Conservation (phyloP, 2,888 invertebrate species). For the Rhimphoctona megacephalus region DNA sequence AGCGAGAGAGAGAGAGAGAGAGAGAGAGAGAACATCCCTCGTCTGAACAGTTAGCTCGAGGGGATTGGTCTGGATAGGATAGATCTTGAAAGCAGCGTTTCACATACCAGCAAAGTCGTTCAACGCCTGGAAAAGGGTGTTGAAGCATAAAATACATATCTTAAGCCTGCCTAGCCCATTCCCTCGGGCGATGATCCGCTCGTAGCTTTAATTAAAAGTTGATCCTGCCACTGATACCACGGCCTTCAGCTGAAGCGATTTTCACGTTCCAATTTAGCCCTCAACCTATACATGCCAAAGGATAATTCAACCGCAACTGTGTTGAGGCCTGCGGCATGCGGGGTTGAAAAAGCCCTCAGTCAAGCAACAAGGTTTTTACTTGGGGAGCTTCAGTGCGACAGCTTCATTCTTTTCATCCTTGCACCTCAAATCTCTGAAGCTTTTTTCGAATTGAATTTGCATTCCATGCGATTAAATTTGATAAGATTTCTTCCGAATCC, state of each 20-base stretch:
- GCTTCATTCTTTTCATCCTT: conserved; percentile 51
- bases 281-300: conserved; percentile 43
- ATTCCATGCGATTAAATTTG: neutral
- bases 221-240: conserved; percentile 79
- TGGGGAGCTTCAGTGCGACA: neutral
- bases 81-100: conserved; percentile 19
- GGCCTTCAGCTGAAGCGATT: conserved; percentile 74
- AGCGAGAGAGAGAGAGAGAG: neutral
- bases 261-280: conserved; percentile 75
- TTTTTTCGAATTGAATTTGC: neutral
- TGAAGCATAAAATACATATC: conserved; percentile 82
- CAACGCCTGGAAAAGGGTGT: conserved; percentile 70
- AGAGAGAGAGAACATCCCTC: conserved; percentile 4
- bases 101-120: conserved; percentile 37
- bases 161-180: conserved; percentile 73
- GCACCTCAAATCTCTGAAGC: neutral
- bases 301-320: conserved; percentile 75
- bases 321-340: conserved; percentile 32
- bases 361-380: conserved; percentile 10
- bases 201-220: conserved; percentile 82
- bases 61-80: conserved; percentile 55
- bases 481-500: neutral
- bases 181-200: conserved; percentile 73
- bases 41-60: conserved; percentile 49
- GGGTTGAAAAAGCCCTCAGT: conserved; percentile 23